These are phyloP conservation scores for Glyptemys insculpta DNA, from an alignment of 2,797 vertebrate genomes.

Conservation along the genomic window DNA sequence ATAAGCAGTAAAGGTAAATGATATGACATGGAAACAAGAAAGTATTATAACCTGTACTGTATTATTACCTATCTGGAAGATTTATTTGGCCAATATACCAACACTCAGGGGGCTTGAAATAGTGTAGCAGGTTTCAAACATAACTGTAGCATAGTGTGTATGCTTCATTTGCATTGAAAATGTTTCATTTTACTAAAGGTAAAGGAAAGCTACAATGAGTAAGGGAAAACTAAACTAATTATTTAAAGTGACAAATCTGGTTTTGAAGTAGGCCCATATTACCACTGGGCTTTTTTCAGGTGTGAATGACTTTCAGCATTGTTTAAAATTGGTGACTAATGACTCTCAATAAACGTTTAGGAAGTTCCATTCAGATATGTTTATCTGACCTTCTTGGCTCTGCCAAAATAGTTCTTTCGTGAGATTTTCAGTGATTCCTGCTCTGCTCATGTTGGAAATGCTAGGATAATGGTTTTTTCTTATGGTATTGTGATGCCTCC, in stretches of 20 bases:
- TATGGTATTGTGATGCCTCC: not conserved
- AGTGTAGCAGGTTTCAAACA: not conserved
- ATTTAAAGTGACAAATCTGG: conserved; percentile 38
- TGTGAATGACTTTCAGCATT: not conserved
- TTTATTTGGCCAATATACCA: conserved; percentile 56
- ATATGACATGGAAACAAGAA: conserved; percentile 10
- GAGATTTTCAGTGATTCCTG: not conserved
- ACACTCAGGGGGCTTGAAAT: not conserved
- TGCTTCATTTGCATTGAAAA: conserved; percentile 39
- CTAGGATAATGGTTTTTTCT: not conserved
- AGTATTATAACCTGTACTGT: not conserved
- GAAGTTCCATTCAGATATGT: not conserved
- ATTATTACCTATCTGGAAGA: conserved; percentile 50
- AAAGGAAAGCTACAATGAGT: conserved; percentile 7
- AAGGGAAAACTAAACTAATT: conserved; percentile 40
- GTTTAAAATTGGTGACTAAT: not conserved
- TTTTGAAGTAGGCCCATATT: not conserved
- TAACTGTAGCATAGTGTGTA: not conserved
- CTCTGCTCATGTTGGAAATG: not conserved
- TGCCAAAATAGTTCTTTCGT: not conserved
- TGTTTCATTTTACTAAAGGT: conserved; percentile 36
- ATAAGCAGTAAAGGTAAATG: conserved; percentile 39
- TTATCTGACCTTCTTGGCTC: not conserved
- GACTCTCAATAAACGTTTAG: not conserved
- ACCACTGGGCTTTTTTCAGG: not conserved